Evolutionary conservation across 2,113 vertebrate species (phyloP), one percentile per base, ranked within the genome.

Genomic region (Corythornis vintsioides): DNA sequence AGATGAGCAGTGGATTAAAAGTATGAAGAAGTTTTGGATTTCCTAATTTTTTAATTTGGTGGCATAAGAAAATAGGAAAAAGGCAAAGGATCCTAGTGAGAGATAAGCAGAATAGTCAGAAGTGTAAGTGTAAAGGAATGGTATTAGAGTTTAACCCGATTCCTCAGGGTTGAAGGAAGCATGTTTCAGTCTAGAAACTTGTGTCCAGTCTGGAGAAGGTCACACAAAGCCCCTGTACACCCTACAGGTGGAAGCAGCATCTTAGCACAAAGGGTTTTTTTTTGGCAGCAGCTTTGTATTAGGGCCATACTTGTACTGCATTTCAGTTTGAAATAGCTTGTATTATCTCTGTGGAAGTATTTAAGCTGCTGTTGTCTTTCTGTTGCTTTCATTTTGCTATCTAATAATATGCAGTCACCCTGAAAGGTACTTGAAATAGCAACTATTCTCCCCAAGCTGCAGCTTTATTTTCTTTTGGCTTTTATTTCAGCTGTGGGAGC

Each of bases 401-500:
- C 85, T 89, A 88, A 80, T 94, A 88, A 83, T 81, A 90, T 90
- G 42, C 19, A 88, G 16, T 81, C 60, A 77, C 28, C 69, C 60
- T 8, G 50, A 89, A 87, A 60, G 75, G 94, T 96, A 87, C 90
- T 94, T 90, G 78, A 95, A 93, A 94, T 95, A 95, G 89, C 61
- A 94, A 81, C 89, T 90, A 55, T 95, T 95, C 43, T 95, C 52
- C 64, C 85, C 82, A 57, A 95, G 70, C 86, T 71, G 63, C 73
- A 33, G 29, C 91, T 94, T 94, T 90, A 56, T 95, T 94, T 96
- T 97, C 82, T 83, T 92, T 82, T 96, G 94, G 93, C 87, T 92
- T 94, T 96, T 91, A 83, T 94, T 97, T 94, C 93, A 99, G 98
- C 91, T 98, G 97, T 8, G 71, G 97, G 83, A 98, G 97, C 91